Conservation (phyloP, 2,797 vertebrate species). For the Acanthiza pusilla region DNA sequence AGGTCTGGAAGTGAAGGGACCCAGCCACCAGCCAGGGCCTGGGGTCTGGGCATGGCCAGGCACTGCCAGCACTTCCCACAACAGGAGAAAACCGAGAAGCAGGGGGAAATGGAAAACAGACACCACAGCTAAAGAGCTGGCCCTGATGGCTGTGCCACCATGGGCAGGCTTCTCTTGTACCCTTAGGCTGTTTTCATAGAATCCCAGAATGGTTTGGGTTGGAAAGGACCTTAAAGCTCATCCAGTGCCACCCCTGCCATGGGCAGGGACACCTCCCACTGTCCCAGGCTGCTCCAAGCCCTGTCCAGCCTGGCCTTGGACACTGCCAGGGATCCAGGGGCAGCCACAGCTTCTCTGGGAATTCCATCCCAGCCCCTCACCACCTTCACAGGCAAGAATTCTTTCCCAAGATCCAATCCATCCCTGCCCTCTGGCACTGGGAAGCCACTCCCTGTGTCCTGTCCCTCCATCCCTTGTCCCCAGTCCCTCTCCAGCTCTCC, state of each 20-base stretch:
- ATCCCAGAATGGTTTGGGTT: accelerated
- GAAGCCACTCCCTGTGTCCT: neutral
- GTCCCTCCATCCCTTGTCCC: neutral
- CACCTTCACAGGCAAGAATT: no score
- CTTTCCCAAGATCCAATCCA: neutral
- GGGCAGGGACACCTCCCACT: neutral
- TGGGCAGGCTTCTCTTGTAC: neutral
- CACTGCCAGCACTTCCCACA: neutral
- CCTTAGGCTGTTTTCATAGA: neutral
- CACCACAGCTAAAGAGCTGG: accelerated
- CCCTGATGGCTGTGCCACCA: neutral
- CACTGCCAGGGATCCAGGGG: no score
- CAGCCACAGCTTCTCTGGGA: no score
- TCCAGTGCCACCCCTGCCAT: accelerated
- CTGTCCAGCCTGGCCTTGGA: no score
- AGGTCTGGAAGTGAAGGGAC: neutral
- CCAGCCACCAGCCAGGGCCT: accelerated
- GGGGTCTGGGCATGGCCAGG: accelerated
- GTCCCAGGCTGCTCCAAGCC: neutral
- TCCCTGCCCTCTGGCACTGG: neutral
- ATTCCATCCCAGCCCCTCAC: no score
- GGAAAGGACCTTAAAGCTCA: accelerated
- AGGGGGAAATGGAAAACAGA: neutral
- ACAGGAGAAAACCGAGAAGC: neutral
- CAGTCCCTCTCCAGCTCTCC: neutral